These are phyloP conservation scores for Bambusicola thoracicus DNA, from an alignment of 2,113 vertebrate species.

Conservation along the genomic window DNA sequence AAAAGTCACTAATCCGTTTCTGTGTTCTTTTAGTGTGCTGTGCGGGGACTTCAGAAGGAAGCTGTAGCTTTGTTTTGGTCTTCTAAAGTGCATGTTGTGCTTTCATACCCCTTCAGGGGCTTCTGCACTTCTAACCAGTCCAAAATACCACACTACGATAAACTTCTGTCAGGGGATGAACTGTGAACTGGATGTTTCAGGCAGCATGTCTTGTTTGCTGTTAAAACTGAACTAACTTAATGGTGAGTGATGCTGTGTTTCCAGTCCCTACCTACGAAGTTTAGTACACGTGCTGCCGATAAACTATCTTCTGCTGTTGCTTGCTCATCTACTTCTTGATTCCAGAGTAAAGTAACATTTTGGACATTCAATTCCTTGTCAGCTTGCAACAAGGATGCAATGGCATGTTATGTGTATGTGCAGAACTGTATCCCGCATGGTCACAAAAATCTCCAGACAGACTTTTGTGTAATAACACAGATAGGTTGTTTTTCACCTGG, in stretches of 20 bases:
- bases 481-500: not conserved
- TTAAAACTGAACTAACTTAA: not conserved
- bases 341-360: not conserved
- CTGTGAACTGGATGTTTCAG: not conserved
- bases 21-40: not conserved
- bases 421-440: accelerated
- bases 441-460: not conserved
- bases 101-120: not conserved
- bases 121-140: not conserved
- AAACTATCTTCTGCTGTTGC: not conserved
- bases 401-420: not conserved
- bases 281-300: not conserved
- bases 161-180: not conserved
- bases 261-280: not conserved
- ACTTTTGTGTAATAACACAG: not conserved
- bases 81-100: not conserved
- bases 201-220: not conserved
- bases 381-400: not conserved
- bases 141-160: not conserved
- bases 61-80: not conserved
- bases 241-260: not conserved
- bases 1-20: not conserved
- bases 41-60: not conserved
- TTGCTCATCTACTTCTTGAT: not conserved
- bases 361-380: not conserved